These are phyloP conservation scores for Calephelis perditalis DNA, from an alignment of 2,888 invertebrate genomes.

Conservation along the genomic window DNA sequence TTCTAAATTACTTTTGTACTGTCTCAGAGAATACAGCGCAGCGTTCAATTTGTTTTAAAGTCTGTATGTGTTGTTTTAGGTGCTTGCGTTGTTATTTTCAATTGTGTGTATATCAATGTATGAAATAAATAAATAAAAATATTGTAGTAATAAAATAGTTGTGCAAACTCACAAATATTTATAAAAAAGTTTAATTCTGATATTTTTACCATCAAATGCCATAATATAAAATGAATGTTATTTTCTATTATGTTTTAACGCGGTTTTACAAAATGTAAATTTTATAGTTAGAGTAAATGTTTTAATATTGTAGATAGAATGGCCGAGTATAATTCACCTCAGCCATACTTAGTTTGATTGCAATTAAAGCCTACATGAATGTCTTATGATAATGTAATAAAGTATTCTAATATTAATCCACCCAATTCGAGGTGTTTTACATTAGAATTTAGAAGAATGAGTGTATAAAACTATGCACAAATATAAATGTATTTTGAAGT, in stretches of 20 bases:
- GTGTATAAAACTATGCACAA: conserved; percentile 68
- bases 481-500: conserved; percentile 69
- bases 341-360: conserved; percentile 51
- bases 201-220: conserved; percentile 1
- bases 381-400: conserved; percentile 62
- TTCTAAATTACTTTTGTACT: not conserved
- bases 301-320: conserved; percentile 21
- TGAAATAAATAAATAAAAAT: not conserved
- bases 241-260: conserved; percentile 2
- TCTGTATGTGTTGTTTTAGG: too few species aligned
- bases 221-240: conserved; percentile 1
- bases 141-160: not conserved
- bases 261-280: conserved; percentile 12
- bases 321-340: conserved; percentile 55
- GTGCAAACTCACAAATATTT: not conserved
- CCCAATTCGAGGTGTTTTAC: conserved; percentile 59
- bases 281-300: conserved; percentile 16
- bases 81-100: too few species aligned
- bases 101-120: too few species aligned
- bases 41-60: too few species aligned
- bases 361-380: conserved; percentile 65
- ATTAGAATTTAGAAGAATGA: conserved; percentile 61
- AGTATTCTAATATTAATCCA: conserved; percentile 45
- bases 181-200: not conserved
- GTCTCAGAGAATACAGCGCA: too few species aligned